phyloP scores from a whole-genome alignment of 2,113 vertebrate species.

The Candoia aspera region DNA sequence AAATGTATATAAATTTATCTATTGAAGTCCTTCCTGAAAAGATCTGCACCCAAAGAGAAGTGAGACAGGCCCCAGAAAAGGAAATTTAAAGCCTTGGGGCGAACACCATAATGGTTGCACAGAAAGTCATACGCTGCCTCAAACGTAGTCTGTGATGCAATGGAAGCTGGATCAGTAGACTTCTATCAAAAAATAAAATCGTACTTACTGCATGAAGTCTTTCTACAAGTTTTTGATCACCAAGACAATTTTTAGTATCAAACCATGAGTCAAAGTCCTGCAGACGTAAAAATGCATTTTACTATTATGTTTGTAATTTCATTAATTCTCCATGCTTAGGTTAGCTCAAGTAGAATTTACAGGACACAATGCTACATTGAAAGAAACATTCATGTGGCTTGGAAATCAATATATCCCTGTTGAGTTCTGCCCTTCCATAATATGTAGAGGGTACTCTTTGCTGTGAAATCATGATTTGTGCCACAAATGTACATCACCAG shows the following conservation, averaged over 20 bases:
- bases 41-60: neutral
- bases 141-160: neutral
- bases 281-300: conserved; percentile 28
- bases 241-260: conserved; percentile 90
- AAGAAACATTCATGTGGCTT: neutral
- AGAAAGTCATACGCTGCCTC: neutral
- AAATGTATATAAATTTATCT: neutral
- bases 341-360: neutral
- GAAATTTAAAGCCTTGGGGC: neutral
- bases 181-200: neutral
- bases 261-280: conserved; percentile 94
- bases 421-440: neutral
- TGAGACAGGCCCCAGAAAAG: neutral
- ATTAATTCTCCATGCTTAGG: neutral
- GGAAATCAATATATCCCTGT: neutral
- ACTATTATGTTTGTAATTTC: neutral
- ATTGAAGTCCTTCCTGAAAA: neutral
- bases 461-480: neutral
- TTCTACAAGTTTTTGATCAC: conserved; percentile 90
- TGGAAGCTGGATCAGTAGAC: neutral
- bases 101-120: neutral
- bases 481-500: neutral
- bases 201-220: conserved; percentile 87
- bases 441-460: neutral
- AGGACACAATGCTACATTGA: neutral